These are phyloP conservation scores for Reinhardtius hippoglossoides DNA, from an alignment of 2,113 vertebrate species.

Conservation along the genomic window DNA sequence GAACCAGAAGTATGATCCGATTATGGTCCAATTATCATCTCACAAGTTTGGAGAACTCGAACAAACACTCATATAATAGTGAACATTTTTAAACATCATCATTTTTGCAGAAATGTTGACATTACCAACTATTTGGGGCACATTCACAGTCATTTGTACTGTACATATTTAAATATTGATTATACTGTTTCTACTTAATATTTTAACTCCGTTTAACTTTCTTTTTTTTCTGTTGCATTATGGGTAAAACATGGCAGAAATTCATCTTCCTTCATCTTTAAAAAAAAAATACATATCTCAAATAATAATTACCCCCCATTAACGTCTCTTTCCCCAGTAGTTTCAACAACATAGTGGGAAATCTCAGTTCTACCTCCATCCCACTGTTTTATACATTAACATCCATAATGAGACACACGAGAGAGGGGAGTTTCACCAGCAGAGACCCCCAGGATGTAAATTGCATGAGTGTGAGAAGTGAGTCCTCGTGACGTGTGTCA, in stretches of 20 bases:
- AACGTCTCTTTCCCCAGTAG: too few species aligned
- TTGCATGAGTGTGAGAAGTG: constrained; percentile 2
- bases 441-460: constrained; percentile 4
- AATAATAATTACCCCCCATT: not conserved
- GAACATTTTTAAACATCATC: not conserved
- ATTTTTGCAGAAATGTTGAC: not conserved
- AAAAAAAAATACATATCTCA: not conserved
- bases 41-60: not conserved
- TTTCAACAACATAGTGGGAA: not conserved
- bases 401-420: too few species aligned
- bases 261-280: too few species aligned
- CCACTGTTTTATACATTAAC: too few species aligned
- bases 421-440: not conserved
- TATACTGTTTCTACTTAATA: not conserved
- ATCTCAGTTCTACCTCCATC: not conserved
- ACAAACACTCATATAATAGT: not conserved
- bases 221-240: constrained; percentile 3
- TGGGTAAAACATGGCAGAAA: not conserved
- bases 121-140: not conserved
- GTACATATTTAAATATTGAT: not conserved
- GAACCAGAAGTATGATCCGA: not conserved
- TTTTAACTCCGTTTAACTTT: not conserved
- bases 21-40: not conserved
- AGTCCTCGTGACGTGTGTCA: constrained; percentile 18
- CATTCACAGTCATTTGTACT: not conserved